These are phyloP conservation scores for Sitodiplosis mosellana DNA, from an alignment of 1,140 invertebrate genomes.

Conservation along the genomic window DNA sequence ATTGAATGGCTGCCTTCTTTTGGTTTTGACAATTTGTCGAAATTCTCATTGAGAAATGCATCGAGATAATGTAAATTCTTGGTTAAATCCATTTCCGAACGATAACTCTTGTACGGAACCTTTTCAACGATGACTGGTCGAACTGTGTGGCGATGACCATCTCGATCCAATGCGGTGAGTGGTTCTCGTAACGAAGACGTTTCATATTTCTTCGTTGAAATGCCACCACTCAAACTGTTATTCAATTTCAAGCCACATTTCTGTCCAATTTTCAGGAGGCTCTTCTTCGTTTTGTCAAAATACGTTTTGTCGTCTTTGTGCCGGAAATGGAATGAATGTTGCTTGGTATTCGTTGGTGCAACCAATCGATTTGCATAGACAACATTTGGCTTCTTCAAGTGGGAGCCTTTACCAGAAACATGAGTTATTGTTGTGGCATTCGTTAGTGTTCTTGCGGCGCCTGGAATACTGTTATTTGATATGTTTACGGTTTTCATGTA, in stretches of 20 bases:
- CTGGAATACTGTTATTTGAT: too few relatives aligned
- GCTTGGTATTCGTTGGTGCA: neutral
- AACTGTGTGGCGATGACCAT: neutral
- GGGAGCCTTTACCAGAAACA: too few relatives aligned
- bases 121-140: neutral
- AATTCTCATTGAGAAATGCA: conserved; percentile 21
- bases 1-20: conserved; percentile 1
- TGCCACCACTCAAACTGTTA: neutral
- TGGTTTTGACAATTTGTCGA: conserved; percentile 8
- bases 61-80: conserved; percentile 23
- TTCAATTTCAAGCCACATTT: neutral
- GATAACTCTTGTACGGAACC: conserved; percentile 24
- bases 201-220: neutral
- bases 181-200: too few relatives aligned
- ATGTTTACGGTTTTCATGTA: too few relatives aligned
- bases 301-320: neutral
- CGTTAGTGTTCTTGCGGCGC: too few relatives aligned
- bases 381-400: too few relatives aligned
- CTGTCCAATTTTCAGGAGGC: neutral
- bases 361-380: too few relatives aligned
- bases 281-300: neutral
- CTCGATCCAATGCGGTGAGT: too few relatives aligned
- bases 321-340: neutral
- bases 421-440: too few relatives aligned
- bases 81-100: conserved; percentile 23